These are phyloP conservation scores for Brassicogethes aeneus DNA, from an alignment of 2,888 invertebrate genomes.

Conservation along the genomic window DNA sequence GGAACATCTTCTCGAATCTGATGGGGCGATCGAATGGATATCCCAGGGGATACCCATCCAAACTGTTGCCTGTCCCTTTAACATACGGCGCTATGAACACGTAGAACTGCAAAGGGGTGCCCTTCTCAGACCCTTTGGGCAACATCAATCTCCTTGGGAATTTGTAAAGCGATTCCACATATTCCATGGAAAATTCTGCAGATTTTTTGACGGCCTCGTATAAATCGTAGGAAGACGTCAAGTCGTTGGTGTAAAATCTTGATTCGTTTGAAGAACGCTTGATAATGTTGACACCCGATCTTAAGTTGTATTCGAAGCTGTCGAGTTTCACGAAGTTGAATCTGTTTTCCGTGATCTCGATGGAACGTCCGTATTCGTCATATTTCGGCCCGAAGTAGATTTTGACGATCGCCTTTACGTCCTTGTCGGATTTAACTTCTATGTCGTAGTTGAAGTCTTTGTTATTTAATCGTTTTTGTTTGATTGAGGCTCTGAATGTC, in stretches of 20 bases:
- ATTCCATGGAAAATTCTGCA: slow-evolving; percentile 42
- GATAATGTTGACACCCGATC: slow-evolving; percentile 56
- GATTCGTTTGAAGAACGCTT: slow-evolving; percentile 59
- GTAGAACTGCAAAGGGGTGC: slow-evolving; percentile 48
- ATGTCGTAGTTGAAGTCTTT: slow-evolving; percentile 55
- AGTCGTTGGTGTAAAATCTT: slow-evolving; percentile 53
- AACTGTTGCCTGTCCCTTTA: too few species aligned
- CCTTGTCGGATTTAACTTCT: slow-evolving; percentile 50
- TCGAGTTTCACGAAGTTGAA: slow-evolving; percentile 55
- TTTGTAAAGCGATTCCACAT: slow-evolving; percentile 54
- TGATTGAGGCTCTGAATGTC: slow-evolving; percentile 45
- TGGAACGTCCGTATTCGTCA: slow-evolving; percentile 46
- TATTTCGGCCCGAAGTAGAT: slow-evolving; percentile 64
- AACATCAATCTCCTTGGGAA: slow-evolving; percentile 56
- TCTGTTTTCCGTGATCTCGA: slow-evolving; percentile 47
- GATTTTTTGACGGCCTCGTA: slow-evolving; percentile 49
- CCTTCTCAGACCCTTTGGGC: slow-evolving; percentile 59
- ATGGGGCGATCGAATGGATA: too few species aligned
- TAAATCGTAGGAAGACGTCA: slow-evolving; percentile 53
- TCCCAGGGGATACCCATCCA: too few species aligned
- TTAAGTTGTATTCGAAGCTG: slow-evolving; percentile 50
- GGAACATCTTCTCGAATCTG: too few species aligned
- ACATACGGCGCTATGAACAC: slow-evolving; percentile 43
- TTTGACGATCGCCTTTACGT: slow-evolving; percentile 50
- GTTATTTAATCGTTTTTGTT: slow-evolving; percentile 63